Evolutionary conservation across 2,113 vertebrate genomes (phyloP).

Genomic region (Chrysochloris asiatica): DNA sequence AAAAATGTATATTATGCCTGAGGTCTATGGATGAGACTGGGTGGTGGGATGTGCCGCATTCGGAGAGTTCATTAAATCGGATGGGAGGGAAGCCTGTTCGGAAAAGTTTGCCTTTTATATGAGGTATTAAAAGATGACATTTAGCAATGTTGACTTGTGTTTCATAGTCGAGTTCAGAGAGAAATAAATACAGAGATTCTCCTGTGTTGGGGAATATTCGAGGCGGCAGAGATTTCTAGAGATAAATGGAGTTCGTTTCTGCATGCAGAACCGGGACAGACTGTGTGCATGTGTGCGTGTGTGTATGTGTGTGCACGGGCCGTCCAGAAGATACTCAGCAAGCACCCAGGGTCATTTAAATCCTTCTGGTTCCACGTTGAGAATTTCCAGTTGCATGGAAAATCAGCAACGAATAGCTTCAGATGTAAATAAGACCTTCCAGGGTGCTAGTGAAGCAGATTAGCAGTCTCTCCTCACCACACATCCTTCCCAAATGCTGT

Average conservation of each 20-base stretch:
- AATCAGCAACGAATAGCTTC: conserved; percentile 81
- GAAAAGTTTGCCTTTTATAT: conserved; percentile 86
- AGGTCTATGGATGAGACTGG: conserved; percentile 81
- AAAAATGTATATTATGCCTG: conserved; percentile 80
- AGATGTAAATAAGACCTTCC: conserved; percentile 82
- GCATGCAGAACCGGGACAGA: conserved; percentile 3
- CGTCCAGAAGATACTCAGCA: conserved; percentile 53
- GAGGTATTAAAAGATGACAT: conserved; percentile 81
- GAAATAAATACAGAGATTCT: conserved; percentile 70
- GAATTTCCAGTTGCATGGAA: conserved; percentile 73
- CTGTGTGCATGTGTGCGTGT: conserved; percentile 43
- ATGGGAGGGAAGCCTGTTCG: conserved; percentile 75
- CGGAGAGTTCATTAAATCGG: conserved; percentile 83
- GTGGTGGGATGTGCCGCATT: conserved; percentile 76
- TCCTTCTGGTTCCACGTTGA: conserved; percentile 78
- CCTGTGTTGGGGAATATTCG: conserved; percentile 53
- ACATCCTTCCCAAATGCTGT: conserved; percentile 55
- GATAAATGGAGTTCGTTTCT: background rate
- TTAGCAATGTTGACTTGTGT: conserved; percentile 75
- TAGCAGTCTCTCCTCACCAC: conserved; percentile 61
- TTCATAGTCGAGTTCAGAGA: conserved; percentile 71
- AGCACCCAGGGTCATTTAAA: conserved; percentile 68
- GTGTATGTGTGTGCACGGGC: background rate
- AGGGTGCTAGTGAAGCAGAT: conserved; percentile 72
- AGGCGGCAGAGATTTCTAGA: conserved; percentile 52